Conservation (phyloP, 2,113 vertebrate genomes). For the Dromas ardeola region DNA sequence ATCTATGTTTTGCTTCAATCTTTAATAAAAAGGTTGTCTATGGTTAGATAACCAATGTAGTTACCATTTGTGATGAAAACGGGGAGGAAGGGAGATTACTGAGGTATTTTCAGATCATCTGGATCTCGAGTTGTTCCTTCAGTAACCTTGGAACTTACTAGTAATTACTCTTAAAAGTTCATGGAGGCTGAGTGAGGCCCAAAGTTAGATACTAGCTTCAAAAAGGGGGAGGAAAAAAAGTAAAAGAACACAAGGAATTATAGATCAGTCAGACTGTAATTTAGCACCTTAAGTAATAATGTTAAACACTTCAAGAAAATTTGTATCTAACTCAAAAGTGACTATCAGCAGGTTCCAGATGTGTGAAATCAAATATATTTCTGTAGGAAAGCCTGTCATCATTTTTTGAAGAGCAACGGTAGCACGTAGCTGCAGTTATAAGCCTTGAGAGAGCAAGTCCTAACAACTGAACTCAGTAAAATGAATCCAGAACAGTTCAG, state of each 20-base stretch:
- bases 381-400: not conserved
- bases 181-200: not conserved
- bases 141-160: not conserved
- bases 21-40: not conserved
- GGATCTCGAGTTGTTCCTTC: not conserved
- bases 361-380: not conserved
- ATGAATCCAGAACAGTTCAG: not conserved
- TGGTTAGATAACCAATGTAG: not conserved
- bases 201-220: not conserved
- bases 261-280: not conserved
- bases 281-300: not conserved
- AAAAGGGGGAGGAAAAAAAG: not conserved
- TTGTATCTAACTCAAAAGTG: not conserved
- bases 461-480: not conserved
- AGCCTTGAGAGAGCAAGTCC: not conserved
- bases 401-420: not conserved
- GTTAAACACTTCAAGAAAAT: not conserved
- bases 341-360: not conserved
- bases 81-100: not conserved
- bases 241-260: not conserved
- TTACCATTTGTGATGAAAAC: not conserved
- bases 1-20: not conserved
- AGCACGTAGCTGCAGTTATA: not conserved
- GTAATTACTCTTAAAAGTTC: not conserved
- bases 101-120: not conserved